A percentile compares a stretch with the other conserved stretches of the same genome.
Evolutionary conservation across 2,888 invertebrate genomes (phyloP).

Genomic region (Dastarcus helophoroides): DNA sequence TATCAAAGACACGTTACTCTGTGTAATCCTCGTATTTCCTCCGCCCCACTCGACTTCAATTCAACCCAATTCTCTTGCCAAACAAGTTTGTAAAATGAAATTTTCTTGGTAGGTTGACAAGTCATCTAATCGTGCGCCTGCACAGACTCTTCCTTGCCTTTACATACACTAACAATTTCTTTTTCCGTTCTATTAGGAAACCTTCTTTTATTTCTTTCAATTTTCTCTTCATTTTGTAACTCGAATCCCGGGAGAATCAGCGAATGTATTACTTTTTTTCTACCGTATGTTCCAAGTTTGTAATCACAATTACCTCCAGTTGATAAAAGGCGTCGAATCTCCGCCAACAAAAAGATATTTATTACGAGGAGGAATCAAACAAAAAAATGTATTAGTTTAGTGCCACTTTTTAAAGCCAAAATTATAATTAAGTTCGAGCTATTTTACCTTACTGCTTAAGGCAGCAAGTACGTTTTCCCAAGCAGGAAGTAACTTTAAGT

Average conservation of each 20-base stretch:
- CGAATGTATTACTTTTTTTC: too few species aligned
- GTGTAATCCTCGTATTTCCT: constrained; percentile 28
- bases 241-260: constrained; percentile 32
- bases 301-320: too few species aligned
- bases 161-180: constrained; percentile 32
- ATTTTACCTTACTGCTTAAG: too few species aligned
- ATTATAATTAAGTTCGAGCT: too few species aligned
- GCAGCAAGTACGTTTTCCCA: too few species aligned
- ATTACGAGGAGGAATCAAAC: too few species aligned
- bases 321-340: too few species aligned
- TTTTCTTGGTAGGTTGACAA: constrained; percentile 46
- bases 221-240: constrained; percentile 41
- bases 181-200: constrained; percentile 33
- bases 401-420: too few species aligned
- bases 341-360: too few species aligned
- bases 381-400: too few species aligned
- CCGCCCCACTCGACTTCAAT: constrained; percentile 37
- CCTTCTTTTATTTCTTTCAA: constrained; percentile 39
- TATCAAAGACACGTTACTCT: constrained; percentile 31
- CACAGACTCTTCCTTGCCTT: constrained; percentile 19
- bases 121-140: constrained; percentile 41
- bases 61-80: constrained; percentile 45
- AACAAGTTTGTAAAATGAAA: constrained; percentile 49
- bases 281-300: too few species aligned
- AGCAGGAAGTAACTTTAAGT: too few species aligned